Conservation (phyloP, 2,888 invertebrate species). For the Agonopterix arenella region DNA sequence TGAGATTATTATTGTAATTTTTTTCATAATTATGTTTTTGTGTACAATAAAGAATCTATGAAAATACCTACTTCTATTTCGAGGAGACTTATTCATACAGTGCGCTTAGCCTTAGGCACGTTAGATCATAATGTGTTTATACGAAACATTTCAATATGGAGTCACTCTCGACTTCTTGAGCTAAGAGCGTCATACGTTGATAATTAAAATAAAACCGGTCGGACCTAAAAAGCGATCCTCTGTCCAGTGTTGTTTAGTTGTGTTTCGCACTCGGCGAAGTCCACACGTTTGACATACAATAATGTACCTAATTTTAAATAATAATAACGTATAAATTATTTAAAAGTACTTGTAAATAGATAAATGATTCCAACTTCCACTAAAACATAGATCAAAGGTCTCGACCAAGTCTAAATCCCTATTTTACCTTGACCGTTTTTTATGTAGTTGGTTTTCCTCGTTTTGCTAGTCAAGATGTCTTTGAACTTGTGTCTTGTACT, state of each 20-base stretch:
- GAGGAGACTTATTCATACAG: too few relatives aligned
- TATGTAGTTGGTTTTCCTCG: slow-evolving; percentile 43
- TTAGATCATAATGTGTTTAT: too few relatives aligned
- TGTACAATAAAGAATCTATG: too few relatives aligned
- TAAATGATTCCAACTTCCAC: neutral
- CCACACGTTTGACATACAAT: slow-evolving; percentile 18
- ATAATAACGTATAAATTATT: neutral
- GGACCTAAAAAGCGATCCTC: slow-evolving; percentile 20
- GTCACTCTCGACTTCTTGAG: too few relatives aligned
- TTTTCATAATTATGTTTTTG: too few relatives aligned
- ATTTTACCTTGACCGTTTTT: slow-evolving; percentile 36
- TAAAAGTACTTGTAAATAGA: slow-evolving; percentile 5
- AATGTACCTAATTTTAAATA: slow-evolving; percentile 12
- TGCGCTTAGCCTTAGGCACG: too few relatives aligned
- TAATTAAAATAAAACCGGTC: slow-evolving; percentile 30
- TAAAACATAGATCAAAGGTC: too few relatives aligned
- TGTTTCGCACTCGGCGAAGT: slow-evolving; percentile 17
- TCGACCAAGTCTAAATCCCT: too few relatives aligned
- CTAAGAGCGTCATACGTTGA: too few relatives aligned
- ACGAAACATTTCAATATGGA: too few relatives aligned
- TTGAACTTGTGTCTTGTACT: slow-evolving; percentile 38
- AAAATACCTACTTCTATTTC: too few relatives aligned
- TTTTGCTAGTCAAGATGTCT: slow-evolving; percentile 44
- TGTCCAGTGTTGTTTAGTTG: slow-evolving; percentile 21
- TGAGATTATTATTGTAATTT: too few relatives aligned